These are phyloP conservation scores for Lates japonicus DNA, from an alignment of 2,797 vertebrate species.

Conservation along the genomic window DNA sequence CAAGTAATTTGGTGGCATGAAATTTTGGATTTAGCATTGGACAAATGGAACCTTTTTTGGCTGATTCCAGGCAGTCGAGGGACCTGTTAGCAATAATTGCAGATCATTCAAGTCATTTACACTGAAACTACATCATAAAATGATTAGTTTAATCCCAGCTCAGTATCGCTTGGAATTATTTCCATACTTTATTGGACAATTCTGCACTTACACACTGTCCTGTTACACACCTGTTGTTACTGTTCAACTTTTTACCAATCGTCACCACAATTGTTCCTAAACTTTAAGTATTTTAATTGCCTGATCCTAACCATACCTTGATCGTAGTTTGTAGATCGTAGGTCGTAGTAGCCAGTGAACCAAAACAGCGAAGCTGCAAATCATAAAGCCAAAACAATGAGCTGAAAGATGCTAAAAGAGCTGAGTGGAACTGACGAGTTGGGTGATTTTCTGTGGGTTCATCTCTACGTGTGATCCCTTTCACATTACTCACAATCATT, in stretches of 20 bases:
- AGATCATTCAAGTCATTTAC: slow-evolving; percentile 48
- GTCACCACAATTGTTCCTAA: background rate
- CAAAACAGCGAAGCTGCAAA: slow-evolving; percentile 4
- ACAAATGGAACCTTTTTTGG: slow-evolving; percentile 59
- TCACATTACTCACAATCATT: background rate
- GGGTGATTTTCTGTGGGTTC: too few species aligned
- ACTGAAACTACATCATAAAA: slow-evolving; percentile 27
- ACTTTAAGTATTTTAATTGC: too few species aligned
- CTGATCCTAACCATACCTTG: background rate
- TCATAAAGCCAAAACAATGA: slow-evolving; percentile 16
- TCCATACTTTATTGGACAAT: slow-evolving; percentile 2
- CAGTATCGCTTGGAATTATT: slow-evolving; percentile 4
- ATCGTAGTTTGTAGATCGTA: background rate
- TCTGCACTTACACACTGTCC: background rate
- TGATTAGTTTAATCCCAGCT: slow-evolving; percentile 41
- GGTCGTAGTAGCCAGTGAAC: background rate
- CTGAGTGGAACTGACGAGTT: background rate
- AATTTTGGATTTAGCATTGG: slow-evolving; percentile 72
- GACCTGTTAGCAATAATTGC: slow-evolving; percentile 61
- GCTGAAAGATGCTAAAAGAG: background rate
- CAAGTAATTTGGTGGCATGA: slow-evolving; percentile 74
- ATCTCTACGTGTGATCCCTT: background rate
- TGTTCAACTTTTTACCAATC: background rate
- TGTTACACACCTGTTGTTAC: background rate
- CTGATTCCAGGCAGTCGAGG: slow-evolving; percentile 56